Evolutionary conservation across 2,797 vertebrate genomes (phyloP), one percentile per base, ranked within the genome.

Genomic region (Propithecus deckenii): DNA sequence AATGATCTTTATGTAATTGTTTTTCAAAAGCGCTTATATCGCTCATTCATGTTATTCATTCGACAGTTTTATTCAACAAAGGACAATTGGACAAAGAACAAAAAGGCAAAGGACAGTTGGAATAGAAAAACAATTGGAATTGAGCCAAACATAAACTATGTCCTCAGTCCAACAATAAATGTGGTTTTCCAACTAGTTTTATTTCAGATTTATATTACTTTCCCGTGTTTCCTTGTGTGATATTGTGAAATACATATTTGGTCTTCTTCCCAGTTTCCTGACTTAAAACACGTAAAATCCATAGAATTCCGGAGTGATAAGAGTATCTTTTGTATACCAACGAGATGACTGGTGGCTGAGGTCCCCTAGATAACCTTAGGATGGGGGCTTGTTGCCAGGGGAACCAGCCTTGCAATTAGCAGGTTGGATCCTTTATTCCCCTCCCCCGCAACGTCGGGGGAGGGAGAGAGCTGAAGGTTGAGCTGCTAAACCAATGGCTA

Each of bases 11-110:
- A 1, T 32, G 22, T 57, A 74, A 63, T 38, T 78, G 57, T 52
- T 41, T 41, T 86, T 32, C 72, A 25, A 38, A 41, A 35, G 28
- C 30, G 35, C 71, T 87, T 80, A 35, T 57, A 12, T 90, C 38
- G 65, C 59, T 86, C 61, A 38, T 43, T 95, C 78, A 59, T 17
- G 76, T n/a, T 59, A 50, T 59, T 81, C 48, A 25, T 74, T 83
- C 81, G 83, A 74, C 59, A 57, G 55, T 46, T 76, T 85, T 43
- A 90, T 50, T 92, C 61, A 69, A 81, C 79, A 83, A 89, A 91
- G 69, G 48, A 94, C 35, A 71, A 65, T 59, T 22, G 61, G 48
- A 38, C 85, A 85, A 85, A 79, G 48, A 43, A 85, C 84, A 81
- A 88, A 75, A 85, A 81, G 46, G 81, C 52, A 65, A 95, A 84